Conservation (phyloP, 2,113 vertebrate species). For the Prionailurus bengalensis region DNA sequence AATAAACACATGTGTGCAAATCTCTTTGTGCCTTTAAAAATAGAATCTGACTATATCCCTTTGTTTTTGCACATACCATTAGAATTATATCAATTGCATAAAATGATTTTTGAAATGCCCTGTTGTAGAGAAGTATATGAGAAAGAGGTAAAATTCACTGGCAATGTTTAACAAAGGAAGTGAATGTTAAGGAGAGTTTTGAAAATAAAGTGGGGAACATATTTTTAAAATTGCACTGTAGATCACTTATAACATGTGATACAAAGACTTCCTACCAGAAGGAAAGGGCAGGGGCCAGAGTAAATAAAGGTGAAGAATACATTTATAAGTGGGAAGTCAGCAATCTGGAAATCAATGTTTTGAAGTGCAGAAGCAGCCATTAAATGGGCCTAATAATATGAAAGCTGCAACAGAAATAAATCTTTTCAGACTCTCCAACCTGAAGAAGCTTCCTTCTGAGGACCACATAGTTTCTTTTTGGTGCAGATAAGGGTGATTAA, state of each 20-base stretch:
- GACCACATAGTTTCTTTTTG: neutral
- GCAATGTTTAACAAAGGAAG: neutral
- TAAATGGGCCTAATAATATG: neutral
- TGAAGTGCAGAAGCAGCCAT: neutral
- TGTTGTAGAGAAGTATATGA: neutral
- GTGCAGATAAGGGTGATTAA: neutral
- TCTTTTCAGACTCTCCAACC: neutral
- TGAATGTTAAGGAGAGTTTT: slow-evolving; percentile 18
- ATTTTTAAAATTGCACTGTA: neutral
- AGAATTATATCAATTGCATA: neutral
- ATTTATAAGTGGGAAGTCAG: neutral
- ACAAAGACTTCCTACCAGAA: neutral
- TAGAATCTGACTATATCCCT: neutral
- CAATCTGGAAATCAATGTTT: neutral
- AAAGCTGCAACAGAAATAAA: neutral
- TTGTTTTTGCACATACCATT: neutral
- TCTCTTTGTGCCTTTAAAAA: slow-evolving; percentile 34
- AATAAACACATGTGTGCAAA: slow-evolving; percentile 10
- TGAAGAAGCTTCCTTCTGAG: neutral
- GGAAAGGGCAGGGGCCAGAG: neutral
- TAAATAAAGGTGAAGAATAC: neutral
- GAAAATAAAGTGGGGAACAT: neutral
- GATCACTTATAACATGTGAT: neutral
- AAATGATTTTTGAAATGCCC: slow-evolving; percentile 4
- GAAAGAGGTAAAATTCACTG: slow-evolving; percentile 1